Percentiles rank a stretch among this genome's conserved stretches.
These are phyloP conservation scores for Tiphia femorata DNA, from an alignment of 2,888 invertebrate species.

Conservation along the genomic window DNA sequence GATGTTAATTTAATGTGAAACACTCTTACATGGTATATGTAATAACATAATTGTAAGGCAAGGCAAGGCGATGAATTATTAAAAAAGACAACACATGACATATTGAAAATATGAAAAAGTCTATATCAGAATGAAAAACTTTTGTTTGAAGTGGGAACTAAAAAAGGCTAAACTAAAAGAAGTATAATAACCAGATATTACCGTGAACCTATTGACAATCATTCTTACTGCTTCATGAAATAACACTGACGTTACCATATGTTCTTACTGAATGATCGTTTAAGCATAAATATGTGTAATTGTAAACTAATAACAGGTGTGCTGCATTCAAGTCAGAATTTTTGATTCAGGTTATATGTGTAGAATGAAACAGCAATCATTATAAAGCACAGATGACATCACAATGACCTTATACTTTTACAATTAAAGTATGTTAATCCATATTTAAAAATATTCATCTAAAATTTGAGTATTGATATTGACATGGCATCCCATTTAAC, in stretches of 20 bases:
- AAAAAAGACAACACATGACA: slow-evolving; percentile 5
- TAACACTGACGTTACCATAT: neutral
- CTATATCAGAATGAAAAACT: slow-evolving; percentile 25
- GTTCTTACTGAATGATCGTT: neutral
- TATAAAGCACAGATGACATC: neutral
- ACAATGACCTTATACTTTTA: neutral
- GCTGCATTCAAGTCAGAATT: slow-evolving; percentile 46
- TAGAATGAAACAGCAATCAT: neutral
- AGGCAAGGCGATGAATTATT: slow-evolving; percentile 34
- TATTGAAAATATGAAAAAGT: too few relatives aligned
- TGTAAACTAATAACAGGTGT: slow-evolving; percentile 32
- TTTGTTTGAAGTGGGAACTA: slow-evolving; percentile 10
- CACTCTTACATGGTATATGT: slow-evolving; percentile 30
- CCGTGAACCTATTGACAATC: slow-evolving; percentile 6
- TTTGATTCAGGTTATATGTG: slow-evolving; percentile 21
- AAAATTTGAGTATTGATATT: too few relatives aligned
- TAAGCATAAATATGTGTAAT: too few relatives aligned
- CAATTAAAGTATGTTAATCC: neutral
- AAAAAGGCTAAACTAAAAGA: slow-evolving; percentile 22
- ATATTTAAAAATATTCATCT: neutral
- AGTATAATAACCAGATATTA: slow-evolving; percentile 27
- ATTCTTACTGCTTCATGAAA: slow-evolving; percentile 17
- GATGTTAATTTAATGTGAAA: slow-evolving; percentile 6
- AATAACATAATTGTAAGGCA: slow-evolving; percentile 33
- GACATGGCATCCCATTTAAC: neutral